phyloP scores from a whole-genome alignment of 2,888 invertebrate species.

The Galeopsomyia nigrocyanea region DNA sequence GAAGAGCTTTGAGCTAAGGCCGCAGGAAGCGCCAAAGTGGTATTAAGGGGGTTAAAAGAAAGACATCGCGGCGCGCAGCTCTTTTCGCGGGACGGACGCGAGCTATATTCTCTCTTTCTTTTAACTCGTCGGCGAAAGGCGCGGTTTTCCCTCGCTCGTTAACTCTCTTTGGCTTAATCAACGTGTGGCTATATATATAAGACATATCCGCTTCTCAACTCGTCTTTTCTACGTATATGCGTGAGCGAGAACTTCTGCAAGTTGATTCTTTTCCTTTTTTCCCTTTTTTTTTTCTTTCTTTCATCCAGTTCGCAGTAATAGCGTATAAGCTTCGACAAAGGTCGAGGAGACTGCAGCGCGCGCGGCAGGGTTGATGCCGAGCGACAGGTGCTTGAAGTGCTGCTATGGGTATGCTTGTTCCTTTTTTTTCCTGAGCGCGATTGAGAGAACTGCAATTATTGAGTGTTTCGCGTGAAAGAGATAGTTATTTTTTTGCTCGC shows the following conservation, averaged over 20 bases:
- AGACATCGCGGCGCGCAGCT: background rate
- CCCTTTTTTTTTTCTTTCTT: slow-evolving; percentile 1
- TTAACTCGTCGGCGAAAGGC: slow-evolving; percentile 12
- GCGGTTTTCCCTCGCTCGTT: slow-evolving; percentile 40
- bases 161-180: slow-evolving; percentile 42
- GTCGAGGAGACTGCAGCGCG: slow-evolving; percentile 15
- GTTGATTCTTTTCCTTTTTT: slow-evolving; percentile 5
- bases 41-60: slow-evolving; percentile 34
- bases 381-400: slow-evolving; percentile 42
- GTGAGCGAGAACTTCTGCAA: background rate
- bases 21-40: slow-evolving; percentile 40
- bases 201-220: slow-evolving; percentile 35
- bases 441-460: slow-evolving; percentile 26
- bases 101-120: slow-evolving; percentile 7
- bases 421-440: background rate
- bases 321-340: too few relatives aligned
- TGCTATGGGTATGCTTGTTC: background rate
- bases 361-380: slow-evolving; percentile 11
- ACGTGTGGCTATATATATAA: slow-evolving; percentile 1
- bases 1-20: slow-evolving; percentile 18
- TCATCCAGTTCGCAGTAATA: too few relatives aligned
- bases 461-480: background rate
- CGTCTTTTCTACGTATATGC: background rate
- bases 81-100: background rate
- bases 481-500: too few relatives aligned